A percentile compares a stretch with the other conserved stretches of the same genome.
Evolutionary conservation across 1,140 invertebrate genomes (phyloP).

Genomic region (Caerostris darwini): DNA sequence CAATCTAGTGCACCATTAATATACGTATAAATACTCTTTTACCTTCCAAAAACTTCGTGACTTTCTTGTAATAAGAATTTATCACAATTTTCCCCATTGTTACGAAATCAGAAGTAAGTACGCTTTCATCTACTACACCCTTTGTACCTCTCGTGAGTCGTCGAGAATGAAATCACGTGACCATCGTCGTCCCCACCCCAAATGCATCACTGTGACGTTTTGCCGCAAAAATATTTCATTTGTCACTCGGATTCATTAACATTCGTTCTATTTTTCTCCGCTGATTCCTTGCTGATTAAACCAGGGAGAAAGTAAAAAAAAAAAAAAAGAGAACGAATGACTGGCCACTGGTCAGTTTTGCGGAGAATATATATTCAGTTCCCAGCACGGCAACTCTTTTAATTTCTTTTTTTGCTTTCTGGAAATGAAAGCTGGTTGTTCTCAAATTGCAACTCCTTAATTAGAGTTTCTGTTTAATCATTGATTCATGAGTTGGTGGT

Average conservation of each 20-base stretch:
- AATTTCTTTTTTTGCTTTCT: neutral
- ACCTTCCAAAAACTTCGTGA: neutral
- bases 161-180: conserved; percentile 2
- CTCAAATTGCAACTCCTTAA: conserved; percentile 49
- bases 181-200: conserved; percentile 7
- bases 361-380: conserved; percentile 1
- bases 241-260: conserved; percentile 62
- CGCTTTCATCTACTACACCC: neutral
- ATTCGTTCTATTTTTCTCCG: conserved; percentile 40
- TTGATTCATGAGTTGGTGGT: neutral
- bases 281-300: conserved; percentile 49
- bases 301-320: neutral
- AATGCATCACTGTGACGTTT: conserved; percentile 41
- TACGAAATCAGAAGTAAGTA: conserved; percentile 15
- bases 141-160: conserved; percentile 34
- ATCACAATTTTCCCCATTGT: neutral
- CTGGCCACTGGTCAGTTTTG: neutral
- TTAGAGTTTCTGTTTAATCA: neutral
- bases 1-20: neutral
- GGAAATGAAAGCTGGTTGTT: conserved; percentile 36
- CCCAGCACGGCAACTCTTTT: neutral
- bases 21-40: neutral
- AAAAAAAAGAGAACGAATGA: neutral
- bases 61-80: neutral
- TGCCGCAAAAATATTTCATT: conserved; percentile 40